Evolutionary conservation across 2,113 vertebrate species (phyloP), one percentile per base, ranked within the genome.

Genomic region (Psilopsiagon aurifrons): DNA sequence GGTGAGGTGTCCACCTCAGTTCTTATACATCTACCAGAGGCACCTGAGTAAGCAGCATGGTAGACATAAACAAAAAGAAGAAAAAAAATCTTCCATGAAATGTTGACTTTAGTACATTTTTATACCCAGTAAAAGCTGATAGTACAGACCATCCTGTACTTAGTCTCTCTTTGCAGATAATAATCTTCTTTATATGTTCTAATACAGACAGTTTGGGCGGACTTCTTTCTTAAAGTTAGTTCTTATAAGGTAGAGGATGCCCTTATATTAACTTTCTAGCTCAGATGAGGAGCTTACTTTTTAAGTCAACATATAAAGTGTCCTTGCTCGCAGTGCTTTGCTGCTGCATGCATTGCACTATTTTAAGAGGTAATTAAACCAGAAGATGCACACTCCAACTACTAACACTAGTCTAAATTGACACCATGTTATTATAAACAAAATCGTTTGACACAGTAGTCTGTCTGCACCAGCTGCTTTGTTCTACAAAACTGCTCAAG

Each of bases 311-410:
- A 66, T 66, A 25, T 46, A 39, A 75, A 2, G 5, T 67, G 13
- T 4, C 7, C 7, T 29, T 78, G 12, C 9, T 55, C 64, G 13
- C 28, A 78, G 3, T 64, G 46, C 23, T 87, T 82, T 89, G 52
- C 8, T 3, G 1, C 31, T 75, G 13, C 28, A 19, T 0, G 1
- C 62, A 9, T 14, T 62, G 23, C 49, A 29, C 63, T 52, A 16
- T 31, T 76, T 76, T 88, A 51, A 39, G 9, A 62, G 20, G 9
- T 60, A 29, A 29, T 64, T 92, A 37, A 70, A 69, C 9, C 20
- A 47, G 39, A 74, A 54, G 7, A 25, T 7, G 19, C 15, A 60
- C n/a, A 31, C 31, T 82, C 9, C 17, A 78, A 20, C 22, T 60
- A 20, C 31, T 66, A 75, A 49, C 28, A n/a, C 12, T 28, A 37